phyloP scores from a whole-genome alignment of 2,113 vertebrate genomes.

The Mesitornis unicolor region DNA sequence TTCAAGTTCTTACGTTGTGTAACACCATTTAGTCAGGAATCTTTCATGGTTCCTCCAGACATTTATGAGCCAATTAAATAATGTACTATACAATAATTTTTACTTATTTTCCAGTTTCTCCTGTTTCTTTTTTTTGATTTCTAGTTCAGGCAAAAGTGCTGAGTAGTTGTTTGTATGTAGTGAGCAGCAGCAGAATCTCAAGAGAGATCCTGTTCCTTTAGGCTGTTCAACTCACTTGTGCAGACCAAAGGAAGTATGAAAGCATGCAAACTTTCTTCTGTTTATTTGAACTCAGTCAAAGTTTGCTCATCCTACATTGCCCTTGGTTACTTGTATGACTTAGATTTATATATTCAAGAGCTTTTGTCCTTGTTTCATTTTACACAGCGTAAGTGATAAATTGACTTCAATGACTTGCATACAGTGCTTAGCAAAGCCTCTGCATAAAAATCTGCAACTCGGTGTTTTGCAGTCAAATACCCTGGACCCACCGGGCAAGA shows the following conservation, averaged over 20 bases:
- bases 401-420: not conserved
- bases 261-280: not conserved
- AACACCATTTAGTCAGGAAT: not conserved
- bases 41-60: not conserved
- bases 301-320: conserved; percentile 25
- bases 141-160: not conserved
- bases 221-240: conserved; percentile 4
- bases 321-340: conserved; percentile 27
- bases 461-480: not conserved
- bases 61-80: not conserved
- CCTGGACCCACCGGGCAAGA: not conserved
- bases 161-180: conserved; percentile 4
- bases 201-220: conserved; percentile 19
- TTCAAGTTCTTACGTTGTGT: not conserved
- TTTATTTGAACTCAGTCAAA: not conserved
- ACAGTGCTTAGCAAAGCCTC: not conserved
- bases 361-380: not conserved
- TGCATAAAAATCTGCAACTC: not conserved
- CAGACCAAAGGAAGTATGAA: conserved; percentile 43
- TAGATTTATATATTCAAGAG: not conserved
- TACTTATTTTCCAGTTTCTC: not conserved
- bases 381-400: not conserved
- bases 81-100: not conserved
- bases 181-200: not conserved
- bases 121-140: not conserved